These are phyloP conservation scores for Mizuhopecten yessoensis DNA, from an alignment of 1,140 invertebrate species.

Conservation along the genomic window DNA sequence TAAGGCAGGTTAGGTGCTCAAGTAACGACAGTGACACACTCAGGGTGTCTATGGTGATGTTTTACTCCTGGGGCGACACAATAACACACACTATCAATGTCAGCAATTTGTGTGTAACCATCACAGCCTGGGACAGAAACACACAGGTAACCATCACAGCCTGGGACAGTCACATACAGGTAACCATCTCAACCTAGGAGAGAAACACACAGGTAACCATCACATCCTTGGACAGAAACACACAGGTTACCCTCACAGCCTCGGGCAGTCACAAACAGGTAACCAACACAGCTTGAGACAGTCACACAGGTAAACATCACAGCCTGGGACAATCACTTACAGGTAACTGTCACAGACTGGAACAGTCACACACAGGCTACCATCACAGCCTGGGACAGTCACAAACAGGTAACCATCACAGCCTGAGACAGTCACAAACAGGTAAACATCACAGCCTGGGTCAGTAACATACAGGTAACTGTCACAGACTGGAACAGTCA, in stretches of 20 bases:
- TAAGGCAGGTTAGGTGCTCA: constrained; percentile 20
- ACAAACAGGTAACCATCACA: too few species aligned
- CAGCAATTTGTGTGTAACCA: background rate
- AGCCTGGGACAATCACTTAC: too few species aligned
- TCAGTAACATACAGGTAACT: too few species aligned
- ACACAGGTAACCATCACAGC: background rate
- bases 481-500: background rate
- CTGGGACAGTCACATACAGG: background rate
- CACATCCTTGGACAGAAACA: background rate
- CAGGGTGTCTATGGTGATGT: background rate
- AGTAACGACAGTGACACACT: background rate
- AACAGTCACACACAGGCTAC: background rate
- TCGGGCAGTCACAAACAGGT: background rate
- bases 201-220: background rate
- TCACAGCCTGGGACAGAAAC: background rate
- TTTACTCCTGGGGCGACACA: background rate
- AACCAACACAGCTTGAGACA: too few species aligned
- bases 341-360: background rate
- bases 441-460: too few species aligned
- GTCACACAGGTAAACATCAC: too few species aligned
- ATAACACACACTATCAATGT: constrained; percentile 16
- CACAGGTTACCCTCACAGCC: background rate
- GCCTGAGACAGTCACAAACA: too few species aligned
- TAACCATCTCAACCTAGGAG: background rate
- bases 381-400: too few species aligned